Conservation (phyloP, 2,888 invertebrate species). For the Nematopogon swammerdamellus region DNA sequence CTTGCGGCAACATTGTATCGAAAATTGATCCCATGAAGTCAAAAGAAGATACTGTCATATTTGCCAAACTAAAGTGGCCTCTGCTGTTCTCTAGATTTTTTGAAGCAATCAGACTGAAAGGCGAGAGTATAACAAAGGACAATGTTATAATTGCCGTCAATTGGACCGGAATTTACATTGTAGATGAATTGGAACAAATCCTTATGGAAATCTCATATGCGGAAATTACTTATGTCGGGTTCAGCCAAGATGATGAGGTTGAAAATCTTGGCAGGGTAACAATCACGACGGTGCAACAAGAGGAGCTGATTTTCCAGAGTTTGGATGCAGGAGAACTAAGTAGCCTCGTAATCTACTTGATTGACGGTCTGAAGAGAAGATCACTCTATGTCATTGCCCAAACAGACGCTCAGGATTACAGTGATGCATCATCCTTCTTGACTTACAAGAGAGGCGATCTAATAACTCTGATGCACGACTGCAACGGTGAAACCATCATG, state of each 20-base stretch:
- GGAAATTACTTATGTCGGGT: slow-evolving; percentile 77
- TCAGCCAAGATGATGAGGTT: slow-evolving; percentile 44
- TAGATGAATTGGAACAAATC: slow-evolving; percentile 89
- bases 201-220: slow-evolving; percentile 82
- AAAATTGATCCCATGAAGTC: slow-evolving; percentile 64
- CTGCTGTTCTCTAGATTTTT: slow-evolving; percentile 92
- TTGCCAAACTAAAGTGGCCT: slow-evolving; percentile 91
- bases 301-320: slow-evolving; percentile 89
- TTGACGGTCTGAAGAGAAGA: slow-evolving; percentile 82
- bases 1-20: slow-evolving; percentile 69
- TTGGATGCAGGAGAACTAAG: slow-evolving; percentile 84
- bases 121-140: slow-evolving; percentile 62
- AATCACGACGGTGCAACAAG: slow-evolving; percentile 78
- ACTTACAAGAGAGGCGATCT: slow-evolving; percentile 74
- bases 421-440: slow-evolving; percentile 56
- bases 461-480: slow-evolving; percentile 72
- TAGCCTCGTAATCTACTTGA: slow-evolving; percentile 76
- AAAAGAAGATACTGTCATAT: slow-evolving; percentile 88
- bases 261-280: slow-evolving; percentile 64
- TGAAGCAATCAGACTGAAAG: slow-evolving; percentile 79
- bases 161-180: slow-evolving; percentile 89
- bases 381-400: slow-evolving; percentile 81
- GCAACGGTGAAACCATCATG: slow-evolving; percentile 71
- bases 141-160: slow-evolving; percentile 91
- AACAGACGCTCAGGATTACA: slow-evolving; percentile 54